Evolutionary conservation across 2,113 vertebrate genomes (phyloP).

Genomic region (Phocoena phocoena): DNA sequence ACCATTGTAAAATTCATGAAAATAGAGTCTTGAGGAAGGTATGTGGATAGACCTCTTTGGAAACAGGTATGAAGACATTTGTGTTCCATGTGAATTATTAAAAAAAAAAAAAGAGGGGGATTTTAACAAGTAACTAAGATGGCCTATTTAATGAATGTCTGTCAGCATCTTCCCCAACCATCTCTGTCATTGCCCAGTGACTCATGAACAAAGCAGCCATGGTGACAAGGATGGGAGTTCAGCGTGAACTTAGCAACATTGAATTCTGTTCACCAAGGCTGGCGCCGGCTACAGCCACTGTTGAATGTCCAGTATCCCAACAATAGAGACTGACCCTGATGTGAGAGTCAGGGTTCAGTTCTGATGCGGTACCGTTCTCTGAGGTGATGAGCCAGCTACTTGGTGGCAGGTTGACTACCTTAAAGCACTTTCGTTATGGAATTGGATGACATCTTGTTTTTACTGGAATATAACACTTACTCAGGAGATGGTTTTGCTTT

Average conservation of each 20-base stretch:
- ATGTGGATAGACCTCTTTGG: not conserved
- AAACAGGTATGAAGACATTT: not conserved
- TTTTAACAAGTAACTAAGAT: not conserved
- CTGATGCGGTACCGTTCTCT: too few relatives aligned
- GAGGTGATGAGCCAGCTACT: not conserved
- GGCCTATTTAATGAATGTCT: not conserved
- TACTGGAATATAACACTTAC: not conserved
- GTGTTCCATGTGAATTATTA: not conserved
- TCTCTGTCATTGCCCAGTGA: not conserved
- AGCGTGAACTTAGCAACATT: not conserved
- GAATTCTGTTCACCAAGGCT: not conserved
- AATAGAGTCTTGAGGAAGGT: not conserved
- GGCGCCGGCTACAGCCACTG: not conserved
- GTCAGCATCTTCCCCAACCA: not conserved
- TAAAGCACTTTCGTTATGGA: not conserved
- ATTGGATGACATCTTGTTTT: not conserved
- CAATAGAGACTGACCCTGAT: not conserved
- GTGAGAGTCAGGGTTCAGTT: too few relatives aligned
- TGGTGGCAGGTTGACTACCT: not conserved
- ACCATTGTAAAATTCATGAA: not conserved
- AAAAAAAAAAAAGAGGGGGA: not conserved
- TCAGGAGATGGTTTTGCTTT: not conserved
- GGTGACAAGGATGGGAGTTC: not conserved
- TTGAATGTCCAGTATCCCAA: not conserved
- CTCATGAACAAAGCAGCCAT: not conserved